Evolutionary conservation across 2,113 vertebrate genomes (phyloP).

Genomic region (Tychaedon coryphoeus): DNA sequence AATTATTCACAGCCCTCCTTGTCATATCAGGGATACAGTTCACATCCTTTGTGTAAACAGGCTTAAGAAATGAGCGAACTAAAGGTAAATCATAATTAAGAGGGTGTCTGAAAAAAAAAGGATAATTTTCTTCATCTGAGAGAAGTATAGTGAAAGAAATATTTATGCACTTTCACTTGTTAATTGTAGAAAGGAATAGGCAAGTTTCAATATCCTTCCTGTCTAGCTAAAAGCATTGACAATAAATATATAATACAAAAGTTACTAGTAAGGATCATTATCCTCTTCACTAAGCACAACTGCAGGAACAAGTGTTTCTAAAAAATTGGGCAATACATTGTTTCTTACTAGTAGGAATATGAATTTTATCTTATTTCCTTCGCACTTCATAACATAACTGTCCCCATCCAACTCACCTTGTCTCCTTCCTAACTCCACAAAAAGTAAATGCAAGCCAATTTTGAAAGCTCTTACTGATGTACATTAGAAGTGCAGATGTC

Average conservation of each 20-base stretch:
- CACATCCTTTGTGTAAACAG: neutral
- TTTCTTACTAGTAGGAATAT: neutral
- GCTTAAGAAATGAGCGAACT: neutral
- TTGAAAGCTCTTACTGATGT: neutral
- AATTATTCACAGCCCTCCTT: neutral
- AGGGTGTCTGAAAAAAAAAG: neutral
- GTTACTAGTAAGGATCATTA: neutral
- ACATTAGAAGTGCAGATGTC: neutral
- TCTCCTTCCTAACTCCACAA: neutral
- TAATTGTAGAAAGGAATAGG: neutral
- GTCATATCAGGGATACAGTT: neutral
- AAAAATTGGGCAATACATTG: neutral
- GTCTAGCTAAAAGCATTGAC: neutral
- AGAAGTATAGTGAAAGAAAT: neutral
- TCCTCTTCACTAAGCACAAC: neutral
- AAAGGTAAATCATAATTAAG: neutral
- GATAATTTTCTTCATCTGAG: neutral
- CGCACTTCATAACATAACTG: neutral
- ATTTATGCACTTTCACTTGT: neutral
- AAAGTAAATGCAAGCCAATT: neutral
- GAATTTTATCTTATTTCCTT: neutral
- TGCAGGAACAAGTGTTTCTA: neutral
- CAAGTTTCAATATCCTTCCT: neutral
- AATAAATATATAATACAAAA: neutral
- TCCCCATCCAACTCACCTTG: neutral